Percentiles rank a stretch among this genome's conserved stretches.
These are phyloP conservation scores for Drosophila rubida DNA, from an alignment of 2,888 invertebrate genomes.

Conservation along the genomic window DNA sequence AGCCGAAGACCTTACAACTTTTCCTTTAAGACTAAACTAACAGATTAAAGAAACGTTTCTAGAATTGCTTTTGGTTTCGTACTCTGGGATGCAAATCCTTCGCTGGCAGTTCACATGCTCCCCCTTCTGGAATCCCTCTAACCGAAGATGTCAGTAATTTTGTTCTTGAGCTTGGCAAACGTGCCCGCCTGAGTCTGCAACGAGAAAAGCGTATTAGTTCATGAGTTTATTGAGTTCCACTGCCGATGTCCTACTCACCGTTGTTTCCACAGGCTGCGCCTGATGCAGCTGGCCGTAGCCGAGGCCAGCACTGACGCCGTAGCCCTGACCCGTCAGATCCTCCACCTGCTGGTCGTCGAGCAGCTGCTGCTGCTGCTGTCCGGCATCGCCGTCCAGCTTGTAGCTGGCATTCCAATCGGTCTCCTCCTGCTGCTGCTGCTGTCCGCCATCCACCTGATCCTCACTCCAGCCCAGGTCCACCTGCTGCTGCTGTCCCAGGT, in stretches of 20 bases:
- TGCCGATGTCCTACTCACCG: conserved; percentile 44
- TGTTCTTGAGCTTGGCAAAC: conserved; percentile 71
- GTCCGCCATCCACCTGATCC: conserved; percentile 42
- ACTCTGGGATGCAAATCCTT: conserved; percentile 27
- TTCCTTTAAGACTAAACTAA: conserved; percentile 61
- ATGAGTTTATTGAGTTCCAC: not conserved
- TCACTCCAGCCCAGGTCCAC: conserved; percentile 42
- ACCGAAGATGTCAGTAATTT: conserved; percentile 65
- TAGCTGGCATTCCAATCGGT: conserved; percentile 38
- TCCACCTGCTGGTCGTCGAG: conserved; percentile 39
- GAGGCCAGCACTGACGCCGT: conserved; percentile 23
- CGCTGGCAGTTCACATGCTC: conserved; percentile 52
- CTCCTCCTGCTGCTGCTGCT: conserved; percentile 45
- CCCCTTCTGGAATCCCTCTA: conserved; percentile 39
- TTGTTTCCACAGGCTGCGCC: conserved; percentile 28
- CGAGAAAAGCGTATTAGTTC: not conserved
- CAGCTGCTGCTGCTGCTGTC: conserved; percentile 52
- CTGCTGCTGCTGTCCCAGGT: conserved; percentile 54
- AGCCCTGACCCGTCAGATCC: conserved; percentile 35
- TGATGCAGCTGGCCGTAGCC: conserved; percentile 35
- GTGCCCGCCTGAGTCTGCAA: conserved; percentile 58
- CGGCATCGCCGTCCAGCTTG: conserved; percentile 33
- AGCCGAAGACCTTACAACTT: conserved; percentile 28
- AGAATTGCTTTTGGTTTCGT: conserved; percentile 42
- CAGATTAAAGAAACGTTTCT: conserved; percentile 64